These are phyloP conservation scores for Lepus americanus DNA, from an alignment of 2,113 vertebrate species.

Conservation along the genomic window DNA sequence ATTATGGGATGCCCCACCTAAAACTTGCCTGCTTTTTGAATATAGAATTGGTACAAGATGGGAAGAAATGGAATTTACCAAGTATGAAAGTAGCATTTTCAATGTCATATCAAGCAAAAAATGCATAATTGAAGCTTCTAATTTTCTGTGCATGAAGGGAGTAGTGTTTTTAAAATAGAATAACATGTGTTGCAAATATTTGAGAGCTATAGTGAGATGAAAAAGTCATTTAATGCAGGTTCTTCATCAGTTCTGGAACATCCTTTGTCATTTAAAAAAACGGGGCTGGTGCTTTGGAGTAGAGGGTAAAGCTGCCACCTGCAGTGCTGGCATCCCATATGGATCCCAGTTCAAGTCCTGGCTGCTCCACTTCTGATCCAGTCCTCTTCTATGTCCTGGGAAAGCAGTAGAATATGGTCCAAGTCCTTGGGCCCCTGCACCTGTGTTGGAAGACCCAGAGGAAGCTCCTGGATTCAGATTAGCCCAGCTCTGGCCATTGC, in stretches of 20 bases:
- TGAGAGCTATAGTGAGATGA: not conserved
- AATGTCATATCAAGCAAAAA: not conserved
- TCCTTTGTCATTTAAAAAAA: not conserved
- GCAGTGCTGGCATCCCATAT: no score
- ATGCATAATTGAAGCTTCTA: not conserved
- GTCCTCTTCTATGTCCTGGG: no score
- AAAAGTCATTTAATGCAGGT: slow-evolving; percentile 9
- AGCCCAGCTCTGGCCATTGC: no score
- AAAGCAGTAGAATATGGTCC: no score
- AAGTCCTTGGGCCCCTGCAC: no score
- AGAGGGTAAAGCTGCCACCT: no score
- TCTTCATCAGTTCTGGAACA: slow-evolving; percentile 37
- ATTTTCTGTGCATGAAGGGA: slow-evolving; percentile 32
- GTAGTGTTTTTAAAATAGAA: slow-evolving; percentile 1
- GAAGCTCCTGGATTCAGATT: no score
- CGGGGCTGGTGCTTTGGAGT: no score
- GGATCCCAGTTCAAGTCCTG: no score
- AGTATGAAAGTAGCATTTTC: slow-evolving; percentile 36
- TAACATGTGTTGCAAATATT: not conserved
- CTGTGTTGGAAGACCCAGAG: no score
- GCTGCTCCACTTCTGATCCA: no score
- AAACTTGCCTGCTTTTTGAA: not conserved
- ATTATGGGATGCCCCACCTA: not conserved
- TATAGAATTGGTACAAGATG: slow-evolving; percentile 11
- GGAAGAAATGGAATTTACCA: slow-evolving; percentile 20